These are phyloP conservation scores for Poecilobothrus nobilitatus DNA, from an alignment of 2,888 invertebrate genomes.

Conservation along the genomic window DNA sequence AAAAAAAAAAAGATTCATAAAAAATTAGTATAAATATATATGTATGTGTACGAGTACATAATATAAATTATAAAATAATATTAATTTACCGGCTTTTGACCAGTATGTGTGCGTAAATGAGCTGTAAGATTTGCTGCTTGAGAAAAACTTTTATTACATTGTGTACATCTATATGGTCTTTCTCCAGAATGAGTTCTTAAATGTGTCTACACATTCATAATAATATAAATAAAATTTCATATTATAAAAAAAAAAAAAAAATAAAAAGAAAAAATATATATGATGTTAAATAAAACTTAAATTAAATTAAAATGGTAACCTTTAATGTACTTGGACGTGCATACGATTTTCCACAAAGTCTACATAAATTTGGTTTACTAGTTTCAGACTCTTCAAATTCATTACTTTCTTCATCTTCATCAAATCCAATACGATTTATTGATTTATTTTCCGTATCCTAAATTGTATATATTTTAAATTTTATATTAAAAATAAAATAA, in stretches of 20 bases:
- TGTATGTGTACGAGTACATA: not conserved
- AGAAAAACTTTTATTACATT: constrained; percentile 93
- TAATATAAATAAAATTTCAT: too few species aligned
- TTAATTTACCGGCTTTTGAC: constrained; percentile 71
- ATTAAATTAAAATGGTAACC: not conserved
- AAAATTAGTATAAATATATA: too few species aligned
- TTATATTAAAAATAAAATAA: not conserved
- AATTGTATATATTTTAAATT: too few species aligned
- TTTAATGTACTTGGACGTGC: constrained; percentile 94
- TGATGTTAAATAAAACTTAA: too few species aligned
- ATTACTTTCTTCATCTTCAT: constrained; percentile 62
- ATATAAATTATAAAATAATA: not conserved
- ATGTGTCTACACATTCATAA: constrained; percentile 62
- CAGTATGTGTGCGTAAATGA: constrained; percentile 81
- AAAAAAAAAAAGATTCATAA: too few species aligned
- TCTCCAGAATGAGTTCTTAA: constrained; percentile 94
- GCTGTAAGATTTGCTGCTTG: constrained; percentile 98
- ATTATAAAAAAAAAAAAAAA: too few species aligned
- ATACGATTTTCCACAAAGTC: constrained; percentile 94
- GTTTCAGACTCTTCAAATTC: constrained; percentile 42
- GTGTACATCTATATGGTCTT: constrained; percentile 63
- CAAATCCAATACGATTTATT: constrained; percentile 45
- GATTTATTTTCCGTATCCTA: constrained; percentile 24
- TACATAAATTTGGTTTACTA: constrained; percentile 78
- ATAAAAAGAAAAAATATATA: too few species aligned